Evolutionary conservation across 2,797 vertebrate genomes (phyloP).

Genomic region (Monodelphis domestica): DNA sequence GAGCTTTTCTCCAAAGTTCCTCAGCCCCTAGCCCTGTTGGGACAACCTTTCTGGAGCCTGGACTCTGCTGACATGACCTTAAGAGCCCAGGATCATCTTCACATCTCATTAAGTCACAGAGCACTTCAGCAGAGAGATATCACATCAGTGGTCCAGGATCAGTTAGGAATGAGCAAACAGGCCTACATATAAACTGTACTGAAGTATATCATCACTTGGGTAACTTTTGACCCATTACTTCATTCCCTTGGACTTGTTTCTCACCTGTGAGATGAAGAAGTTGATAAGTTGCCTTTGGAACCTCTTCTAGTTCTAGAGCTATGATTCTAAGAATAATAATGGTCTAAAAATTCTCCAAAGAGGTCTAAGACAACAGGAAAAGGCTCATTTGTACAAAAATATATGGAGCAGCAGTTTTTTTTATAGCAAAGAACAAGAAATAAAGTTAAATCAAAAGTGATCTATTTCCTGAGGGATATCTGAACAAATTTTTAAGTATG

Average conservation of each 20-base stretch:
- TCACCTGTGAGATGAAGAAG: background rate
- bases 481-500: background rate
- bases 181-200: too few relatives aligned
- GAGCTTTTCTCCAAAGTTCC: too few relatives aligned
- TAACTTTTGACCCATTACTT: too few relatives aligned
- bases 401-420: background rate
- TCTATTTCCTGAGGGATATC: background rate
- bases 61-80: too few relatives aligned
- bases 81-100: too few relatives aligned
- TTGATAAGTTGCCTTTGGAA: background rate
- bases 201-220: too few relatives aligned
- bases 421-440: background rate
- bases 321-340: background rate
- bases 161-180: too few relatives aligned
- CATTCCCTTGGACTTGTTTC: background rate
- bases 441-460: background rate
- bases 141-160: too few relatives aligned
- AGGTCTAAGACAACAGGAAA: background rate
- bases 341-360: background rate
- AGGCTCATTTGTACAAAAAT: background rate
- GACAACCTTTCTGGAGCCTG: too few relatives aligned
- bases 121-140: too few relatives aligned
- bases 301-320: background rate
- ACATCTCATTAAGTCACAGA: too few relatives aligned
- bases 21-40: too few relatives aligned